These are phyloP conservation scores for Apamea monoglypha DNA, from an alignment of 2,888 invertebrate species.

Conservation along the genomic window DNA sequence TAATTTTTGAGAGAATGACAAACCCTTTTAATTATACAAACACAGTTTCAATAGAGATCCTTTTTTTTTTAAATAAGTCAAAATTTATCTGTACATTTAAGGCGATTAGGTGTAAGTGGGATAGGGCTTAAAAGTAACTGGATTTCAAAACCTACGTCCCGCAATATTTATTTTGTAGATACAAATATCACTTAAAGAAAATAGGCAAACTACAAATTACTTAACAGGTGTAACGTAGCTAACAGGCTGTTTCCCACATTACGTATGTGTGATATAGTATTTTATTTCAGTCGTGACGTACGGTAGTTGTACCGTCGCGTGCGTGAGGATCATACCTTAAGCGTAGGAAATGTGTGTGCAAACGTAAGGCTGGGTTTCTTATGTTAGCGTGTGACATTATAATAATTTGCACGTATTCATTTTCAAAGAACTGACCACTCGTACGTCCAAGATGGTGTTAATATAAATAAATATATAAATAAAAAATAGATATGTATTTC, in stretches of 20 bases:
- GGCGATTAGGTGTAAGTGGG: neutral
- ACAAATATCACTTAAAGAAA: neutral
- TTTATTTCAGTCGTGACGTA: conserved; percentile 31
- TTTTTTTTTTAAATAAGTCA: neutral
- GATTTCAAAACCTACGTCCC: neutral
- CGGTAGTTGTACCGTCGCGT: conserved; percentile 37
- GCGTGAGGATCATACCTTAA: conserved; percentile 34
- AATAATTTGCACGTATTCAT: neutral
- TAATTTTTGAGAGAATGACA: too few relatives aligned
- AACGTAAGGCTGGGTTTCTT: conserved; percentile 8
- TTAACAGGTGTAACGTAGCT: conserved; percentile 7
- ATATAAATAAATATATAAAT: too few relatives aligned
- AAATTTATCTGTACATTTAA: neutral
- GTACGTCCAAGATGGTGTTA: neutral
- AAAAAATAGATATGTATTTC: too few relatives aligned
- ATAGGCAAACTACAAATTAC: neutral
- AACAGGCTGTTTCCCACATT: conserved; percentile 12
- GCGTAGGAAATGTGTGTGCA: conserved; percentile 27
- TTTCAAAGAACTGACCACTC: neutral
- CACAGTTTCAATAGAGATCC: neutral
- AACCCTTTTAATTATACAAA: neutral
- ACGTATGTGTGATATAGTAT: conserved; percentile 1
- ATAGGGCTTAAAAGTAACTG: too few relatives aligned
- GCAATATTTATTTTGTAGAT: neutral
- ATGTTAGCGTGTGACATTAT: conserved; percentile 4